Evolutionary conservation across 2,113 vertebrate species (phyloP), one percentile per base, ranked within the genome.

Genomic region (Chaenocephalus aceratus): DNA sequence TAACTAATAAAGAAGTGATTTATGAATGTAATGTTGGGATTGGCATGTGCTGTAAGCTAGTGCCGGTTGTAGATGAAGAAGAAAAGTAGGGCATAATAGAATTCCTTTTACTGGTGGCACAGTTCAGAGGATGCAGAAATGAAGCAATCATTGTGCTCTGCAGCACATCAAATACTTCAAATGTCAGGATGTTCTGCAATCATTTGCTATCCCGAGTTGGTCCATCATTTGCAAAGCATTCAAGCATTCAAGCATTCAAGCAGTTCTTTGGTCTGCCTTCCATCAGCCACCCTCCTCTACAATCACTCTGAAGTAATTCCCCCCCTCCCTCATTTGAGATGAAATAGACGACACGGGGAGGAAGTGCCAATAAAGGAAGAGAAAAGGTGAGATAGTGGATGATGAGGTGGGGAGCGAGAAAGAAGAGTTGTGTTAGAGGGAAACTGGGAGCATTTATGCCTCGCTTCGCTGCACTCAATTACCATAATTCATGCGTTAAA

Each of bases 401-500:
- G 79, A 36, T 49, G 62, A 75, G 34, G 52, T 41, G 5, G 14
- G 69, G 1, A 80, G 52, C 73, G 56, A 61, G 57, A 74, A 53
- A 76, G 21, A 51, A 46, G 36, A 68, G 59, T 68, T 34, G 36
- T 56, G 54, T 46, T 34, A 13, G 72, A 71, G 48, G 69, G 82
- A 76, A 79, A 72, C 53, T 77, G 26, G 64, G 60, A 60, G 72
- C 73, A 83, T 84, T 80, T 83, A 69, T 79, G 57, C 84, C 16
- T 83, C 83, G 71, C 91, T 83, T 83, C 78, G 44, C 86, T 82
- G 75, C 85, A 65, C 77, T 79, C 81, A 58, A 88, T 94, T 92
- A 92, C 75, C 89, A 92, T 93, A 90, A 93, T 90, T 89, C 85
- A 88, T 82, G 71, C 65, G 16, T 84, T 89, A 84, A 89, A 88